Evolutionary conservation across 2,797 vertebrate species (phyloP).

Genomic region (Apogon talboti): DNA sequence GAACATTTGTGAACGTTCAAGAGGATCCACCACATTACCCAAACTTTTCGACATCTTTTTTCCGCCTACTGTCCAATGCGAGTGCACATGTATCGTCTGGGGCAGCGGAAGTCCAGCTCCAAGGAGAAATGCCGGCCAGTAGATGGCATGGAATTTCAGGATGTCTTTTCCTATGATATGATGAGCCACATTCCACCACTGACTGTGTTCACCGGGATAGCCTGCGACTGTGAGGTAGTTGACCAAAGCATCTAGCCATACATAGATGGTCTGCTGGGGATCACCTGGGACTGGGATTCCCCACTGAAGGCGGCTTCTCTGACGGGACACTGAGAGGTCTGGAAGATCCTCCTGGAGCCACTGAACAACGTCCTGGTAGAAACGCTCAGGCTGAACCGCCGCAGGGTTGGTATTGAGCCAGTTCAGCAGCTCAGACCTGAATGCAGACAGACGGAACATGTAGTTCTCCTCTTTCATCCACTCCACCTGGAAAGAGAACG

Average conservation of each 20-base stretch:
- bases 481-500: constrained; percentile 83
- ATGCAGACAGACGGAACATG: constrained; percentile 91
- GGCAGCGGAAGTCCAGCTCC: constrained; percentile 89
- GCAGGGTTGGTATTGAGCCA: constrained; percentile 87
- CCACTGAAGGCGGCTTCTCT: constrained; percentile 91
- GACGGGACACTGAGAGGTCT: constrained; percentile 93
- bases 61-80: constrained; percentile 93
- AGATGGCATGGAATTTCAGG: constrained; percentile 94
- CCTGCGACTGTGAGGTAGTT: constrained; percentile 93
- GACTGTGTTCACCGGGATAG: constrained; percentile 83
- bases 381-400: constrained; percentile 86
- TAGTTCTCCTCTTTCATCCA: constrained; percentile 98
- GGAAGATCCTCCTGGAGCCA: constrained; percentile 92
- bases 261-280: constrained; percentile 90
- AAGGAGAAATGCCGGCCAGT: constrained; percentile 95
- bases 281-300: constrained; percentile 93
- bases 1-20: constrained; percentile 79
- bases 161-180: constrained; percentile 97
- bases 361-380: constrained; percentile 80
- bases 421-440: constrained; percentile 81
- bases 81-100: constrained; percentile 89
- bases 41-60: constrained; percentile 99
- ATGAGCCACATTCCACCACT: constrained; percentile 85
- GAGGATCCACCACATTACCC: constrained; percentile 92
- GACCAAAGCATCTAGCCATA: constrained; percentile 96